phyloP scores from a whole-genome alignment of 1,140 invertebrate species.

The Neocloeon triangulifer region DNA sequence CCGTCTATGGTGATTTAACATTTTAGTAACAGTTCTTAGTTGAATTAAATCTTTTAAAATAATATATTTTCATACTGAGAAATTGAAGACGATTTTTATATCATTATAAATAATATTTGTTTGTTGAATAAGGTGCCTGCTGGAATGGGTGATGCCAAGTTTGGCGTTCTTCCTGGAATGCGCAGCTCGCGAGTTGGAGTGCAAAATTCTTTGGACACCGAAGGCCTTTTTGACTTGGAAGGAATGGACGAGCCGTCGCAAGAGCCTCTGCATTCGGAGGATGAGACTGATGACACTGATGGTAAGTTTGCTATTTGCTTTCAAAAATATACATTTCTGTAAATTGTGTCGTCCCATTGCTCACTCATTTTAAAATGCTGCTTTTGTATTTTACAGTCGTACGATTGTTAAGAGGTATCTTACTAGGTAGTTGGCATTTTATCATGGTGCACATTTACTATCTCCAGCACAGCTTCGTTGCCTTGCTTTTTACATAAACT shows the following conservation, averaged over 20 bases:
- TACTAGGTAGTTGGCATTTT: too few relatives aligned
- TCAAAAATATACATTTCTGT: background rate
- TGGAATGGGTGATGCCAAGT: background rate
- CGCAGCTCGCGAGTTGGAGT: background rate
- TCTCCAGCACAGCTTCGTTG: too few relatives aligned
- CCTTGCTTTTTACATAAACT: too few relatives aligned
- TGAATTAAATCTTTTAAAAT: background rate
- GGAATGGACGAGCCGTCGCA: conserved; percentile 20
- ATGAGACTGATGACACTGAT: conserved; percentile 21
- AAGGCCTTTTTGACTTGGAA: conserved; percentile 25
- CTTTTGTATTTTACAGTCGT: conserved; percentile 4
- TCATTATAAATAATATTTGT: background rate
- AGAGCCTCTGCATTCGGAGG: conserved; percentile 15
- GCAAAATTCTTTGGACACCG: conserved; percentile 19
- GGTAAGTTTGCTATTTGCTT: conserved; percentile 14
- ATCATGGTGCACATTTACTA: background rate
- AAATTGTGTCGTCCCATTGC: background rate
- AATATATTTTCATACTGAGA: background rate
- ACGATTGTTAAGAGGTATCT: conserved; percentile 1
- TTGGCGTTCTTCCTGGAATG: background rate
- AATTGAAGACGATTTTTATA: background rate
- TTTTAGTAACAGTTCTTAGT: background rate
- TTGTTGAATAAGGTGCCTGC: background rate
- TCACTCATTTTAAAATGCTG: conserved; percentile 1
- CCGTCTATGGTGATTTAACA: too few relatives aligned